Evolutionary conservation across 2,113 vertebrate species (phyloP), one percentile per base, ranked within the genome.

Genomic region (Pterophyllum scalare): DNA sequence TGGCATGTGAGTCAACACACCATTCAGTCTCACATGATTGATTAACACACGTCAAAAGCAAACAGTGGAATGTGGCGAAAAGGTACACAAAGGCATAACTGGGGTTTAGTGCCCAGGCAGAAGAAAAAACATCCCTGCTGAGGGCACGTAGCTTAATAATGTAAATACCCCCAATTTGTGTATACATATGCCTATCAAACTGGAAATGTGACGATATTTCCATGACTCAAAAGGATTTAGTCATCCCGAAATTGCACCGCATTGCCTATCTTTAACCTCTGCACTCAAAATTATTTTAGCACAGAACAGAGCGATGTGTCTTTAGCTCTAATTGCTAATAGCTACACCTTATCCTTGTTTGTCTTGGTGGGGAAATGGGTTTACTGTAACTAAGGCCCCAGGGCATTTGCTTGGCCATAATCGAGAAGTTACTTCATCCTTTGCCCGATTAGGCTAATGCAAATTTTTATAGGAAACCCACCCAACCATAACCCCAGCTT

Each of bases 41-140:
- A 94, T 95, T 93, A 93, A 92, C 94, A 83, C 94, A 94, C 93
- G 93, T 93, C 93, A 65, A 94, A 93, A 93, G 92, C 91, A 94
- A 94, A 94, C 94, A 92, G 86, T 19, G 91, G 92, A 94, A 95
- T 95, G 92, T 92, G 91, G 91, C 91, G 89, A 90, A 94, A 94
- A 93, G 83, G 88, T 95, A 94, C 92, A 95, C 94, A 94, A 86
- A 92, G 87, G 92, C 93, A 94, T 94, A 94, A 89, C 83, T 92
- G 88, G 90, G 93, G 90, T 90, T 94, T 94, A 95, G 90, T 75
- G 90, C 65, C 85, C 79, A 58, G 89, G 92, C 89, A 91, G 88
- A 80, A 93, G 90, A 76, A 92, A 93, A 91, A 93, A 94, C 93
- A 94, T 91, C 91, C 90, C 89, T 22, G 22, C 64, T 31, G 87